Conservation (phyloP, 2,888 invertebrate genomes). For the Phalera bucephala region DNA sequence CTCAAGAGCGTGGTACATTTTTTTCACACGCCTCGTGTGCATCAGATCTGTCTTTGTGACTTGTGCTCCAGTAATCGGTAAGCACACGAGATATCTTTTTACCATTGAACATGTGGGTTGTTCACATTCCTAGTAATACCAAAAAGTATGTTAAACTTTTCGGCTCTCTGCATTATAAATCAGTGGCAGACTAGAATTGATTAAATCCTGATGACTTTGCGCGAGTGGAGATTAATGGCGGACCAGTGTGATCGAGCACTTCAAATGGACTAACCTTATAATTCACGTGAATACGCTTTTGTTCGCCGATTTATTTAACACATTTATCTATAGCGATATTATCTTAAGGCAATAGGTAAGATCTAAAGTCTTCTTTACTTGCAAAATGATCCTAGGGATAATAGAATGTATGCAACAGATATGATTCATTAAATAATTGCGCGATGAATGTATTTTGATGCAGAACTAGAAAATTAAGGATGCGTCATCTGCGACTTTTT, state of each 20-base stretch:
- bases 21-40: too few relatives aligned
- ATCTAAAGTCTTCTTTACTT: neutral
- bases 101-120: too few relatives aligned
- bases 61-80: too few relatives aligned
- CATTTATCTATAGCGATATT: neutral
- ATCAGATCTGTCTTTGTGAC: too few relatives aligned
- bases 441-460: neutral
- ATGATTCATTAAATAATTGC: neutral
- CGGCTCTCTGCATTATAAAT: slow-evolving; percentile 40
- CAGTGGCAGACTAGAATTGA: slow-evolving; percentile 45
- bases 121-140: too few relatives aligned
- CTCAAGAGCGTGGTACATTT: too few relatives aligned
- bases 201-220: slow-evolving; percentile 52
- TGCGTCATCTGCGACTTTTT: too few relatives aligned
- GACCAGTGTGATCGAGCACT: slow-evolving; percentile 2
- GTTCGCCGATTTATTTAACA: neutral
- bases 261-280: slow-evolving; percentile 4
- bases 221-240: slow-evolving; percentile 42
- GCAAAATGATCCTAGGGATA: neutral
- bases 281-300: neutral
- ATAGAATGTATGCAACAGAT: neutral
- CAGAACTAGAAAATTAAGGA: neutral
- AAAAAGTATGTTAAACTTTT: too few relatives aligned
- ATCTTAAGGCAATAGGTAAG: neutral
- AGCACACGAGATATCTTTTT: too few relatives aligned